phyloP scores from a whole-genome alignment of 2,113 vertebrate genomes.

The Ascaphus truei region DNA sequence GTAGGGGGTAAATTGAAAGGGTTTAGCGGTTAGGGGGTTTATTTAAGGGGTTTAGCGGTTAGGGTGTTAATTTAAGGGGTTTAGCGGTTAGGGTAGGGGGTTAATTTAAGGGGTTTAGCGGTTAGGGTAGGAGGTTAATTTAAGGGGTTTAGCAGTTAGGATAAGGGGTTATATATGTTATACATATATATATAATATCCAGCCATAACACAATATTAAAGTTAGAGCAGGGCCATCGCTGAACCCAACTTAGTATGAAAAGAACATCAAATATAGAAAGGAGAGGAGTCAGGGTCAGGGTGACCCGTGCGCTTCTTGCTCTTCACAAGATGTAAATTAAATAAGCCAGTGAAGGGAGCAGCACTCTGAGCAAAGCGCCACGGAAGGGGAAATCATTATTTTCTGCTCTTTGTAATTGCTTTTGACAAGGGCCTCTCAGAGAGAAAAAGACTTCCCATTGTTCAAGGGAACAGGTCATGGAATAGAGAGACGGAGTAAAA shows the following conservation, averaged over 20 bases:
- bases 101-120: too few relatives aligned
- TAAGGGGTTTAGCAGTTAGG: too few relatives aligned
- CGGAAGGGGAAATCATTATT: conserved; percentile 1
- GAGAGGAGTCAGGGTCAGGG: conserved; percentile 2
- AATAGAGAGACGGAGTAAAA: too few relatives aligned
- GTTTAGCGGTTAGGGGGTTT: too few relatives aligned
- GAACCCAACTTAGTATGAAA: background rate
- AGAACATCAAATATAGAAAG: background rate
- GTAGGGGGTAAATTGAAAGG: too few relatives aligned
- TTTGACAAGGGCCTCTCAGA: conserved; percentile 6
- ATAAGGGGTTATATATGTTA: too few relatives aligned
- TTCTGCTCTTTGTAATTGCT: conserved; percentile 17
- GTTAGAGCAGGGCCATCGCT: background rate
- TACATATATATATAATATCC: background rate
- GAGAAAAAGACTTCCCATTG: background rate
- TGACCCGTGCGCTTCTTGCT: conserved; percentile 5
- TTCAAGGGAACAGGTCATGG: too few relatives aligned
- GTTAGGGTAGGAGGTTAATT: too few relatives aligned
- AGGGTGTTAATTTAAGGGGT: too few relatives aligned
- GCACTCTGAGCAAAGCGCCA: conserved; percentile 10
- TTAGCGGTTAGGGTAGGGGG: too few relatives aligned
- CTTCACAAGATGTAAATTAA: conserved; percentile 17
- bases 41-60: too few relatives aligned
- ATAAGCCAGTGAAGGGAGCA: conserved; percentile 12
- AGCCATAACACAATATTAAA: background rate